Evolutionary conservation across 37 sponge, comb jelly and placozoan species (phyloP).

Genomic region (Axinella damicornis): DNA sequence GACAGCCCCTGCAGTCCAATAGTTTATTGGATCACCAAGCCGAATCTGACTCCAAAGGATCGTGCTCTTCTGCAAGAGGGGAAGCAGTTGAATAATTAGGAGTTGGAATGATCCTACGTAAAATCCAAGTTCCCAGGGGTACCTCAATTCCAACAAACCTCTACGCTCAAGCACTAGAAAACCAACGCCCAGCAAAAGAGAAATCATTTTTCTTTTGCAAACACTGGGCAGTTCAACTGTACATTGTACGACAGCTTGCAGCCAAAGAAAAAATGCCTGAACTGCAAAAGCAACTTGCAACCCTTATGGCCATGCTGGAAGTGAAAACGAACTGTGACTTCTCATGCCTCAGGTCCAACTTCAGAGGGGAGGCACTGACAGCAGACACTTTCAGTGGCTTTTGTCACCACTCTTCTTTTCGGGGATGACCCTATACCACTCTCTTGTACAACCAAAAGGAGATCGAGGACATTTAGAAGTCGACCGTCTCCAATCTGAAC

Average conservation of each 20-base stretch:
- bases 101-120: neutral
- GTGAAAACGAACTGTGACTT: neutral
- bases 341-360: neutral
- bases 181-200: neutral
- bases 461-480: neutral
- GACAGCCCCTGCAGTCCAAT: too few relatives aligned
- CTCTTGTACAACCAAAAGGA: slow-evolving; percentile 9
- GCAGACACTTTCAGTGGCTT: slow-evolving; percentile 8
- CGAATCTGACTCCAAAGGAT: too few relatives aligned
- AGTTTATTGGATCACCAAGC: too few relatives aligned
- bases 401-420: neutral
- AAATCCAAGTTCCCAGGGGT: neutral
- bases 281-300: neutral
- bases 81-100: too few relatives aligned
- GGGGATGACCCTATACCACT: slow-evolving; percentile 14
- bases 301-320: neutral
- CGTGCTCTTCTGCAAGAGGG: too few relatives aligned
- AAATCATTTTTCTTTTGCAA: neutral
- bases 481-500: neutral
- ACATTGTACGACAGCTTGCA: slow-evolving; percentile 8
- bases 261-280: neutral
- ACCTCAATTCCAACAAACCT: neutral
- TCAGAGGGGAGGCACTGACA: slow-evolving; percentile 3
- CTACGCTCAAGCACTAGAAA: neutral
- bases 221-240: slow-evolving; percentile 5